Percentiles rank a stretch among this genome's conserved stretches.
Conservation (phyloP, 2,888 invertebrate species). For the Hirudinaria manillensis region DNA sequence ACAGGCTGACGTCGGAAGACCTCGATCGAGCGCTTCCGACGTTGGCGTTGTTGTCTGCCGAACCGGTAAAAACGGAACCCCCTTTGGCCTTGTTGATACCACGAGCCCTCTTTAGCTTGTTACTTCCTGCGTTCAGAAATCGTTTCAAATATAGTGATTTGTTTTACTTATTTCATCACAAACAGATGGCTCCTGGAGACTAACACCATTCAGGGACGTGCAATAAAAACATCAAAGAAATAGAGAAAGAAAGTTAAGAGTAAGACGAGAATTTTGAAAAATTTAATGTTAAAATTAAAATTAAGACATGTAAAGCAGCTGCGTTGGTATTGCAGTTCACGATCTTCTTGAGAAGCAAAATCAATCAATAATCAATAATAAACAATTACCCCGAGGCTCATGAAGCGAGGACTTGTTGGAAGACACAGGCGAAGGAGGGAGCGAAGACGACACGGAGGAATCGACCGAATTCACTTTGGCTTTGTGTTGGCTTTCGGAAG, state of each 20-base stretch:
- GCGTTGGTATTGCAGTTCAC: no score
- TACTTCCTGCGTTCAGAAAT: not conserved
- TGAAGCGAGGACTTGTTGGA: constrained; percentile 25
- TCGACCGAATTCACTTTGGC: constrained; percentile 8
- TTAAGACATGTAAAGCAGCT: no score
- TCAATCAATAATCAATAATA: no score
- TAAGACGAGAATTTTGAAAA: no score
- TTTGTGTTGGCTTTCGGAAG: not conserved
- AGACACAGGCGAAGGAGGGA: constrained; percentile 29
- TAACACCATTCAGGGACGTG: no score
- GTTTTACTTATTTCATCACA: no score
- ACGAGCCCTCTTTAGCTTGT: constrained; percentile 24
- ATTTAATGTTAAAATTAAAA: no score
- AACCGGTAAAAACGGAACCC: not conserved
- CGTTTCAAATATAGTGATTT: not conserved
- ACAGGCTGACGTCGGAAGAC: not conserved
- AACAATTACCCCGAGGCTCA: not conserved
- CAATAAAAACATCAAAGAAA: no score
- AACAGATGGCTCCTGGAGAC: no score
- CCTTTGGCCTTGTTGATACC: constrained; percentile 24
- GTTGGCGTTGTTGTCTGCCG: not conserved
- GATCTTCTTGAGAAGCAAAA: no score
- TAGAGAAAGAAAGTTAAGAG: no score
- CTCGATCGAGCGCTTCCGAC: not conserved
- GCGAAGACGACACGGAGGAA: constrained; percentile 27